A percentile compares a stretch with the other conserved stretches of the same genome.
Evolutionary conservation across 2,888 invertebrate genomes (phyloP).

Genomic region (Eupithecia centaureata): DNA sequence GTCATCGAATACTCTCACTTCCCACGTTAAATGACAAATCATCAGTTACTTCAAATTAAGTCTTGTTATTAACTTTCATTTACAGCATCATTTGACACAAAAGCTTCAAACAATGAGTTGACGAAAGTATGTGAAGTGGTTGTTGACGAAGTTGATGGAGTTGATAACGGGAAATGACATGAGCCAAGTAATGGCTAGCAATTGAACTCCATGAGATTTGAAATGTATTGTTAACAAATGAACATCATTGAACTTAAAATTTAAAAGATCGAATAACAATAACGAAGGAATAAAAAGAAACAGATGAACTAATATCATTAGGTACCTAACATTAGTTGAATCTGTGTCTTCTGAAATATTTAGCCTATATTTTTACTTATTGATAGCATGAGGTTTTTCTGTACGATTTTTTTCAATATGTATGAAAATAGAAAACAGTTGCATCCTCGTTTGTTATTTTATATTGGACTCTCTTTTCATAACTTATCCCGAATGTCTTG

Average conservation of each 20-base stretch:
- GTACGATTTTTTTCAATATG: neutral
- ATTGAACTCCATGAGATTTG: neutral
- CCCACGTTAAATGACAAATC: constrained; percentile 39
- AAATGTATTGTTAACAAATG: constrained; percentile 3
- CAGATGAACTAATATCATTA: neutral
- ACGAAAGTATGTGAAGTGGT: constrained; percentile 44
- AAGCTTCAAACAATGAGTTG: constrained; percentile 38
- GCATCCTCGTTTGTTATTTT: neutral
- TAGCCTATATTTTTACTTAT: no score
- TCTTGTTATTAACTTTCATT: constrained; percentile 44
- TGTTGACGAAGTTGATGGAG: constrained; percentile 32
- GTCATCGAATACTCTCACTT: constrained; percentile 22
- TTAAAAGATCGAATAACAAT: neutral
- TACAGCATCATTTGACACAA: constrained; percentile 36
- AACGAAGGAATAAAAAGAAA: neutral
- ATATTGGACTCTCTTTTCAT: neutral
- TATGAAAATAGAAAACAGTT: neutral
- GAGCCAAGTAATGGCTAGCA: neutral
- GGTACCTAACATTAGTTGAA: no score
- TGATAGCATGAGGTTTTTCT: neutral
- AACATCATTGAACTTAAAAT: neutral
- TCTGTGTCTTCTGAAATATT: no score
- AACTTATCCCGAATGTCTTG: neutral
- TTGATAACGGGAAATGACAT: constrained; percentile 35
- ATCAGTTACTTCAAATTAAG: constrained; percentile 36